Base-by-base conservation (phyloP, 92 coral and sea anemone species). In the Bergia sp. region DNA sequence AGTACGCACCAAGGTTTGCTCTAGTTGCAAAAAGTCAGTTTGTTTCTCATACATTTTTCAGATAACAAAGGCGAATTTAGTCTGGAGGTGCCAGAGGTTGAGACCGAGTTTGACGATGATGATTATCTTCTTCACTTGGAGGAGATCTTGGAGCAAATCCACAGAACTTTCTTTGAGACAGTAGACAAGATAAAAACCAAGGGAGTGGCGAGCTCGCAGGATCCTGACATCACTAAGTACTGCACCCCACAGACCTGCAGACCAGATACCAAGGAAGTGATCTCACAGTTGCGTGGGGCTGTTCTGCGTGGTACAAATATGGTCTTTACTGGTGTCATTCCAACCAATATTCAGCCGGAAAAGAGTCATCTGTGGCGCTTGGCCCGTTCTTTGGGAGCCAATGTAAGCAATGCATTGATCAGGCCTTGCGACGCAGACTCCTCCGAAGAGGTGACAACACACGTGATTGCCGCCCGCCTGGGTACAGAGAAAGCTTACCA, bases 401-500 rank as follows among this genome's bases (percentile, higher is more conserved):
- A 79, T 73, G 93, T 94, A 37, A 91, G 94, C 50, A 96, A 91
- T 69, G 83, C 85, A 80, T 80, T 97, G 75, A 76, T 89, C 13
- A 90, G 93, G 13, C 97, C 92, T 21, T 93, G 93, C 77, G 96
- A 96, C 89, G 90, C 94, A 0, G 57, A 82, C 29, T 86, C 89
- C 53, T 78, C 80, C 6, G 91, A 89, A 89, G 89, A 88, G 89
- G 91, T 95, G 81, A 97, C 99, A 40, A 94, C 99, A 11, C 99
- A 97, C 92, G 97, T 97, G 93, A 88, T 97, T 41, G 99, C 99
- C 9, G 99, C 97, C 64, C 94, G 98, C 61, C 92, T 95, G 9
- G 99, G 99, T 73, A 97, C 99, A 5, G 98, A 97, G 91, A 97
- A 97, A 80, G 94, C 97, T 0, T 91, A 93, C 86, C 98, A 93